Conservation (phyloP, 2,113 vertebrate species). For the Cavia porcellus region DNA sequence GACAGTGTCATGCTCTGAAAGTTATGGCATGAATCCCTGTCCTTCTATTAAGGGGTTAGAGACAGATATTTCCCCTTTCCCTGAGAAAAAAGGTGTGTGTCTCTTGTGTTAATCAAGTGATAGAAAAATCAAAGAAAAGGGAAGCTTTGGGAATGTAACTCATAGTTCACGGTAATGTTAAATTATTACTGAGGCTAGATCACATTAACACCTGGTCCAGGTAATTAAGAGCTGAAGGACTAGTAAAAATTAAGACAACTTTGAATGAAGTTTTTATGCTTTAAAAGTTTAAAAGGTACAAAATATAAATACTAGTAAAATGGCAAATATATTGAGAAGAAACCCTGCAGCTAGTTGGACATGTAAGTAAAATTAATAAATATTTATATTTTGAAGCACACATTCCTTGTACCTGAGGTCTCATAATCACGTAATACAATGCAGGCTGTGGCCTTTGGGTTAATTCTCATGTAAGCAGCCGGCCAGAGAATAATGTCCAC, state of each 20-base stretch:
- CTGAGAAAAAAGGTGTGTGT: neutral
- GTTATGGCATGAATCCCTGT: neutral
- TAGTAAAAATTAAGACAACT: constrained; percentile 40
- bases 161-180: neutral
- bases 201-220: neutral
- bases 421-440: neutral
- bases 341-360: neutral
- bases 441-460: neutral
- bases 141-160: neutral
- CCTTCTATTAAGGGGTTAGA: neutral
- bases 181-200: neutral
- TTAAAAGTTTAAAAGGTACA: neutral
- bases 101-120: neutral
- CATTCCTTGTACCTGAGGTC: neutral
- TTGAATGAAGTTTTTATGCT: neutral
- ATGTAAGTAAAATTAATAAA: constrained; percentile 20
- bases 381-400: neutral
- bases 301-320: neutral
- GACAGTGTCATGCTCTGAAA: neutral
- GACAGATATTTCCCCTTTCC: neutral
- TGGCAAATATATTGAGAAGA: neutral
- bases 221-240: constrained; percentile 18
- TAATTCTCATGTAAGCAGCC: neutral
- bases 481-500: neutral
- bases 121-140: neutral